Percentiles rank a stretch among this genome's conserved stretches.
phyloP scores from a whole-genome alignment of 2,888 invertebrate species.

The Eretmocerus hayati region DNA sequence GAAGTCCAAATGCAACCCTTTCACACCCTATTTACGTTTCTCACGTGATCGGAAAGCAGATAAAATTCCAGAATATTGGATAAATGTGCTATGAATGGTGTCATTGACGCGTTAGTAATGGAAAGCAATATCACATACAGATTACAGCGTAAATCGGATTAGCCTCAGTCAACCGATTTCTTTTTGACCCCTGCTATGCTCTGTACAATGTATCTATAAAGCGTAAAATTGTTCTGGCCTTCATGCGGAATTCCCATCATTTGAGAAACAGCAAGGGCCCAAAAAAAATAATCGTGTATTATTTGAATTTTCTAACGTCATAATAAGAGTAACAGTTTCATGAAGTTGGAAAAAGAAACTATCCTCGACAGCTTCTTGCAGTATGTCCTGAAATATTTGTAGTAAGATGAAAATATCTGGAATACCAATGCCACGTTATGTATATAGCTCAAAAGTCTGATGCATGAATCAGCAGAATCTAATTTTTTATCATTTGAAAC shows the following conservation, averaged over 20 bases:
- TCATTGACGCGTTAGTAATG: slow-evolving; percentile 1
- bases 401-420: too few species aligned
- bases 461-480: too few species aligned
- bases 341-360: slow-evolving; percentile 38
- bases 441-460: too few species aligned
- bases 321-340: too few species aligned
- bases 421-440: too few species aligned
- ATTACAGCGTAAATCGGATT: slow-evolving; percentile 19
- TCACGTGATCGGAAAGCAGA: slow-evolving; percentile 4
- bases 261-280: too few species aligned
- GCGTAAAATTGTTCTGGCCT: slow-evolving; percentile 3
- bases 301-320: too few species aligned
- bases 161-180: background rate
- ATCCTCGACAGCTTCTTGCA: slow-evolving; percentile 23
- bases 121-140: slow-evolving; percentile 4
- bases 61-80: slow-evolving; percentile 14
- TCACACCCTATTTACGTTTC: slow-evolving; percentile 15
- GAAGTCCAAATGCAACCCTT: slow-evolving; percentile 9
- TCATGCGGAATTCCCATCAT: background rate
- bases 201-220: background rate
- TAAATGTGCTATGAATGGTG: background rate
- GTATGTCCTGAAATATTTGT: too few species aligned
- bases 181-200: background rate
- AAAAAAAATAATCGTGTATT: too few species aligned
- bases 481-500: too few species aligned